Conservation (phyloP, 2,113 vertebrate genomes). For the human region GRCh38 chrX:26081001-26081500, state of each 20-base stretch:
- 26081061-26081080: neutral
- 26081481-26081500: slow-evolving; percentile 20
- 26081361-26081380: neutral
- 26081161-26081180: neutral
- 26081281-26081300: neutral
- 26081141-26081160: neutral
- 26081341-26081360: neutral
- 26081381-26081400: neutral
- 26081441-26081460: neutral
- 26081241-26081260: neutral
- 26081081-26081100: neutral
- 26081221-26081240: neutral
- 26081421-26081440: neutral
- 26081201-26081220: neutral
- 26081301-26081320: neutral
- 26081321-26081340: neutral
- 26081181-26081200: neutral
- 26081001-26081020: neutral
- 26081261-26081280: neutral
- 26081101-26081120: neutral
- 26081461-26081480: neutral
- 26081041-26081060: neutral
- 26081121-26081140: neutral
- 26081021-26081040: neutral
- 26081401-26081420: neutral